Conservation (phyloP, 2,113 vertebrate genomes). For the Murina feae region DNA sequence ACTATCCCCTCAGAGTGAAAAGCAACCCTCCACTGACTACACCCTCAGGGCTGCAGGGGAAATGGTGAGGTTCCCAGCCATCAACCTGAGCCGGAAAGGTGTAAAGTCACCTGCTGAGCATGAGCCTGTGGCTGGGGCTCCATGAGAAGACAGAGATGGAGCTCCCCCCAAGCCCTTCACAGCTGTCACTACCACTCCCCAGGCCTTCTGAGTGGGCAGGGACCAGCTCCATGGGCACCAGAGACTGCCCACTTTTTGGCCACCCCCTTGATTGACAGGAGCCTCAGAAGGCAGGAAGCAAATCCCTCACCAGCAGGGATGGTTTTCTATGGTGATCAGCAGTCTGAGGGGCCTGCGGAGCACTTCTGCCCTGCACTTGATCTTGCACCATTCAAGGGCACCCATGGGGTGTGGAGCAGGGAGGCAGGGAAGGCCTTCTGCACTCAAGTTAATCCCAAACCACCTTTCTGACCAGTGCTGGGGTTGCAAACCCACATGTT, state of each 20-base stretch:
- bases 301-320: not conserved
- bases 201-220: accelerated
- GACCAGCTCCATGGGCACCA: not conserved
- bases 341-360: not conserved
- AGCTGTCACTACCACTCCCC: not conserved
- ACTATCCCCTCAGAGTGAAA: not conserved
- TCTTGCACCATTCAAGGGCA: not conserved
- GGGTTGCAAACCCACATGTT: not conserved
- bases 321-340: not conserved
- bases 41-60: not conserved
- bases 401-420: not conserved
- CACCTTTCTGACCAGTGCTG: not conserved
- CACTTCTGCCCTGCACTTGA: not conserved
- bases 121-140: not conserved
- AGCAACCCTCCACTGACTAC: too few relatives aligned
- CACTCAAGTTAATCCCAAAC: not conserved
- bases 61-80: not conserved
- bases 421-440: accelerated
- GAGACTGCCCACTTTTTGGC: not conserved
- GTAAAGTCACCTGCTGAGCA: not conserved
- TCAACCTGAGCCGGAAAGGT: accelerated
- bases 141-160: not conserved
- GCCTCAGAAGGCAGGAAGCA: not conserved
- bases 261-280: not conserved
- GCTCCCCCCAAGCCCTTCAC: not conserved